Percentiles rank a stretch among this genome's conserved stretches.
Conservation (phyloP, 2,888 invertebrate species). For the Colostygia pectinataria region DNA sequence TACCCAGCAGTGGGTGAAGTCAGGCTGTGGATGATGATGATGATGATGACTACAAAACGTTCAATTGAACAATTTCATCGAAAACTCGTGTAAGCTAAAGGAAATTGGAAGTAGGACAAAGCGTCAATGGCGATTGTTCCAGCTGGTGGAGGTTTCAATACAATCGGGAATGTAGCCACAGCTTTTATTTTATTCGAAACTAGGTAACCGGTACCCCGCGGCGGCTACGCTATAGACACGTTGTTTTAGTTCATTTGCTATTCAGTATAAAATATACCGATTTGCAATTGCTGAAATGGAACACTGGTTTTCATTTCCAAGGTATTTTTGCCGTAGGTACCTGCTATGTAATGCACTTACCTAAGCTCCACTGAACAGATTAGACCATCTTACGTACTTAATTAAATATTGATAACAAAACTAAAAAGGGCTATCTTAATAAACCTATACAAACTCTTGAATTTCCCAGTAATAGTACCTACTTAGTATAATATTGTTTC, state of each 20-base stretch:
- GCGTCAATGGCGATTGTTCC: conserved; percentile 36
- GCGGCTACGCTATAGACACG: conserved; percentile 17
- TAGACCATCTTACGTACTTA: no score
- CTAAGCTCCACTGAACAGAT: no score
- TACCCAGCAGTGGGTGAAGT: no score
- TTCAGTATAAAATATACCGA: conserved; percentile 1
- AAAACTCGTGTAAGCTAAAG: conserved; percentile 16
- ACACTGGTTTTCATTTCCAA: neutral
- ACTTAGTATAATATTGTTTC: no score
- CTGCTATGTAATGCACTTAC: no score
- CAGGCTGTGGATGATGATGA: no score
- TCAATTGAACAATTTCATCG: conserved; percentile 11
- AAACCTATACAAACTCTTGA: neutral
- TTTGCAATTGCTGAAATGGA: neutral
- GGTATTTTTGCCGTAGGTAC: no score
- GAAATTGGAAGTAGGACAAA: conserved; percentile 38
- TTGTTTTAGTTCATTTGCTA: conserved; percentile 26
- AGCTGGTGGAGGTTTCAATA: conserved; percentile 29
- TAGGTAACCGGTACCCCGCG: conserved; percentile 28
- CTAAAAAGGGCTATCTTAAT: no score
- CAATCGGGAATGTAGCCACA: conserved; percentile 26
- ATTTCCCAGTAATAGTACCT: neutral
- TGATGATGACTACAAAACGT: no score
- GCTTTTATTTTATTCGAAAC: conserved; percentile 36
- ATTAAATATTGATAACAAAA: no score